Percentiles rank a stretch among this genome's conserved stretches.
Conservation (phyloP, 2,888 invertebrate species). For the Listrodromus nycthemerus region DNA sequence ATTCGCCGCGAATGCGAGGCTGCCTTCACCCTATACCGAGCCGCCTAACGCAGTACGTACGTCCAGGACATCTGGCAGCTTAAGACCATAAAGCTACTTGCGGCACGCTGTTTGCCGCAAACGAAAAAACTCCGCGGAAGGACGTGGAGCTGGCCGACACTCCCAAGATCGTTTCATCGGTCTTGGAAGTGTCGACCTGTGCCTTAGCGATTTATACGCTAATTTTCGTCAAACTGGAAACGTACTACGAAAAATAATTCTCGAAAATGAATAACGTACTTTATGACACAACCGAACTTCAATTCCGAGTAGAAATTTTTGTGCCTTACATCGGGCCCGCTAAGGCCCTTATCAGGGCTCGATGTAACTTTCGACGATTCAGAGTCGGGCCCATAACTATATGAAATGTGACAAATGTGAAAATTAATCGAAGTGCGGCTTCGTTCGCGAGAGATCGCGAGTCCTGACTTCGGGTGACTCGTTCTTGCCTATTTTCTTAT, state of each 20-base stretch:
- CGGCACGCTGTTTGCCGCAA: conserved; percentile 4
- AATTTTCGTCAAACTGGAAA: neutral
- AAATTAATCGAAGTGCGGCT: neutral
- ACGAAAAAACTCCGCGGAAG: conserved; percentile 3
- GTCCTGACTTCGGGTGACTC: conserved; percentile 1
- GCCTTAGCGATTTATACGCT: neutral
- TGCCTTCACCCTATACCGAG: conserved; percentile 60
- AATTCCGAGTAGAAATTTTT: too few relatives aligned
- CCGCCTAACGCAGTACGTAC: conserved; percentile 64
- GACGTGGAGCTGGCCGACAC: neutral
- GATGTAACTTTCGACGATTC: too few relatives aligned
- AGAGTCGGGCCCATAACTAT: too few relatives aligned
- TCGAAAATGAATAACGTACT: neutral
- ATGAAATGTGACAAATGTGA: neutral
- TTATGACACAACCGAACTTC: neutral
- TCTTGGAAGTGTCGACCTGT: neutral
- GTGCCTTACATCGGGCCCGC: too few relatives aligned
- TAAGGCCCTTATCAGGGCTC: too few relatives aligned
- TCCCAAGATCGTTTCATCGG: neutral
- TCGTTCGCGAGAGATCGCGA: neutral
- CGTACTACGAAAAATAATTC: neutral
- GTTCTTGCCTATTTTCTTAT: conserved; percentile 32
- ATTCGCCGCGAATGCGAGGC: conserved; percentile 73
- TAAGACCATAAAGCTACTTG: conserved; percentile 38
- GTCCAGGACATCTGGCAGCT: conserved; percentile 43